Percentiles rank a stretch among this genome's conserved stretches.
Evolutionary conservation across 2,797 vertebrate genomes (phyloP).

Genomic region (Typhlichthys subterraneus): DNA sequence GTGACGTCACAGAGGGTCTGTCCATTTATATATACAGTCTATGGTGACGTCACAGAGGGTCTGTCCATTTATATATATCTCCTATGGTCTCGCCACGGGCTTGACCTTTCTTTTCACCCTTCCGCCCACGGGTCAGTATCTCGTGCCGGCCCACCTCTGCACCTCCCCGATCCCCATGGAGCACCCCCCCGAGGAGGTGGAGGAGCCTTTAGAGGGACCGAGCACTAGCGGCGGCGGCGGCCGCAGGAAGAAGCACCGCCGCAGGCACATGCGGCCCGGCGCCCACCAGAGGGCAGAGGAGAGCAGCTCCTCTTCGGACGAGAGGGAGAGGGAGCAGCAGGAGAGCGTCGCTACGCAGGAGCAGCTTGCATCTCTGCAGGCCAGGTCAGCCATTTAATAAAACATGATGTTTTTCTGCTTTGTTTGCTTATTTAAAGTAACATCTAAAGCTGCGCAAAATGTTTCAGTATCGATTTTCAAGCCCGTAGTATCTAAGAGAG

Average conservation of each 20-base stretch:
- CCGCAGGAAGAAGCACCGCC: slow-evolving; percentile 75
- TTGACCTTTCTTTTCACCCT: not conserved
- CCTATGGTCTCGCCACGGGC: not conserved
- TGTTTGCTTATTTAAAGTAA: not conserved
- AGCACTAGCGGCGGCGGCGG: not conserved
- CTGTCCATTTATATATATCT: too few relatives aligned
- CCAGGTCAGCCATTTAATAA: slow-evolving; percentile 66
- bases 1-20: too few relatives aligned
- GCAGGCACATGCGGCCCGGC: slow-evolving; percentile 78
- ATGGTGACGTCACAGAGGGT: too few relatives aligned
- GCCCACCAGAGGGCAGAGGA: slow-evolving; percentile 67
- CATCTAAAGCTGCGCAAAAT: too few relatives aligned
- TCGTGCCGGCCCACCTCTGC: slow-evolving; percentile 80
- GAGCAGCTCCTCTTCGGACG: slow-evolving; percentile 74
- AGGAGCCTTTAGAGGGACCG: slow-evolving; percentile 42
- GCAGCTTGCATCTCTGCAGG: slow-evolving; percentile 25
- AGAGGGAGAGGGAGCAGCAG: slow-evolving; percentile 60
- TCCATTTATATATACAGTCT: too few relatives aligned
- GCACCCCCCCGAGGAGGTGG: slow-evolving; percentile 22
- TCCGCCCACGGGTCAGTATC: slow-evolving; percentile 44
- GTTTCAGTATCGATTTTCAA: too few relatives aligned
- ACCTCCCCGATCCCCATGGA: slow-evolving; percentile 84
- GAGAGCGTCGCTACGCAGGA: slow-evolving; percentile 57
- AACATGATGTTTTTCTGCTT: not conserved
- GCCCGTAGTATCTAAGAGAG: too few relatives aligned